phyloP scores from a whole-genome alignment of 1,140 invertebrate genomes.

The Stegodyphus mimosarum region DNA sequence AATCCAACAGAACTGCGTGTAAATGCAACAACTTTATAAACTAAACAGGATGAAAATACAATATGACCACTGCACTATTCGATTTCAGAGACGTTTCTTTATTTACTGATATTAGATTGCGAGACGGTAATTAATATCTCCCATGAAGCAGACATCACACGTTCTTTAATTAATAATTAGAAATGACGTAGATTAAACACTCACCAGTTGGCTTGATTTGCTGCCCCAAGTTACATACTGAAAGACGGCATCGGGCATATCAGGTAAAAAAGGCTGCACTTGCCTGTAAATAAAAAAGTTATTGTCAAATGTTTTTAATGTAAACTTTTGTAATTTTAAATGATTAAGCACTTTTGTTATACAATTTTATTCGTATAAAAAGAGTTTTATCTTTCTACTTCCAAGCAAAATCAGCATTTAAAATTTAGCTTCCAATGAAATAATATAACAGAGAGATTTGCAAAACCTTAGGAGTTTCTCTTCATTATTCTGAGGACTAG shows the following conservation, averaged over 20 bases:
- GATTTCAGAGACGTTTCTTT: too few relatives aligned
- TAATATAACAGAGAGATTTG: background rate
- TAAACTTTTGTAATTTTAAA: background rate
- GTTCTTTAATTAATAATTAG: background rate
- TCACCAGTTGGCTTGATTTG: constrained; percentile 66
- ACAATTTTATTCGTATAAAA: background rate
- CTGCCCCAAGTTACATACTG: constrained; percentile 69
- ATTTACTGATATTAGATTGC: too few relatives aligned
- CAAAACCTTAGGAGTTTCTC: too few relatives aligned
- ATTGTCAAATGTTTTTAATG: background rate
- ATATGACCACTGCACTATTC: too few relatives aligned
- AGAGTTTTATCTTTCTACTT: background rate
- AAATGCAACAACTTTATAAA: too few relatives aligned
- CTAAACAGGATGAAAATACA: too few relatives aligned
- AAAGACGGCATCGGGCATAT: constrained; percentile 61
- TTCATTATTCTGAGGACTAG: too few relatives aligned
- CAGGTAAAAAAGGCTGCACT: constrained; percentile 53
- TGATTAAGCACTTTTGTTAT: background rate
- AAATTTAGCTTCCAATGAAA: background rate
- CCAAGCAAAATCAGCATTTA: background rate
- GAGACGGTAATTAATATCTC: too few relatives aligned
- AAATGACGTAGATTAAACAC: background rate
- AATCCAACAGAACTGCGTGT: too few relatives aligned
- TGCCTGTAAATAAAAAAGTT: constrained; percentile 11
- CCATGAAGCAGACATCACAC: background rate